A percentile compares a stretch with the other conserved stretches of the same genome.
Evolutionary conservation across 2,113 vertebrate species (phyloP).

Genomic region (Aegypius monachus): DNA sequence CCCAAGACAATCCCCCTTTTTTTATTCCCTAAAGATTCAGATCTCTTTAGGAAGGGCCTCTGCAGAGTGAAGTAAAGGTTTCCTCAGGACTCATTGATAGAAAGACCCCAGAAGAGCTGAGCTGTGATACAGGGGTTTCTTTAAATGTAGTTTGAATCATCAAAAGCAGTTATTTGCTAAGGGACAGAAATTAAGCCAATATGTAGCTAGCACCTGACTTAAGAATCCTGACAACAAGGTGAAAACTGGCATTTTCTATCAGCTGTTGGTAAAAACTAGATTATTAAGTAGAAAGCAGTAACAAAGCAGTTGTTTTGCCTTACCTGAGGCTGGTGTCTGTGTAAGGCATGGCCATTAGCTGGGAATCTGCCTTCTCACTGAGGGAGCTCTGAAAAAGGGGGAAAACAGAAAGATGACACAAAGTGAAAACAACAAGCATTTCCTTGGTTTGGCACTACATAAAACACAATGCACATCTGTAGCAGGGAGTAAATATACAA

Average conservation of each 20-base stretch:
- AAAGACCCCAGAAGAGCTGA: background rate
- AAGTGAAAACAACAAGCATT: background rate
- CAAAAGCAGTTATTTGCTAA: background rate
- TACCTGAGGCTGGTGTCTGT: slow-evolving; percentile 84
- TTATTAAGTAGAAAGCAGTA: background rate
- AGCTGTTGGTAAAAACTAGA: background rate
- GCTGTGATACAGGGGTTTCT: background rate
- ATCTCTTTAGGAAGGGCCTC: background rate
- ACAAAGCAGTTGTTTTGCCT: slow-evolving; percentile 4
- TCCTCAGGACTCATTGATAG: background rate
- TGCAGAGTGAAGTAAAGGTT: background rate
- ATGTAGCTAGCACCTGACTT: background rate
- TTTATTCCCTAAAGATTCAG: background rate
- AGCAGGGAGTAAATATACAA: background rate
- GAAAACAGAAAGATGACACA: background rate
- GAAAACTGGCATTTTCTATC: background rate
- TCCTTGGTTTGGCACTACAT: background rate
- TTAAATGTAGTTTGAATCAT: background rate
- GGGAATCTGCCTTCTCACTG: slow-evolving; percentile 74
- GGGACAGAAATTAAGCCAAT: background rate
- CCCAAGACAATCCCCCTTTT: background rate
- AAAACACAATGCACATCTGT: background rate
- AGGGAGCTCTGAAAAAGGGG: slow-evolving; percentile 74
- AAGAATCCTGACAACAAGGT: background rate
- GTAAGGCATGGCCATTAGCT: slow-evolving; percentile 86